Evolutionary conservation across 1,140 invertebrate species (phyloP).

Genomic region (Zaprionus gabonicus): DNA sequence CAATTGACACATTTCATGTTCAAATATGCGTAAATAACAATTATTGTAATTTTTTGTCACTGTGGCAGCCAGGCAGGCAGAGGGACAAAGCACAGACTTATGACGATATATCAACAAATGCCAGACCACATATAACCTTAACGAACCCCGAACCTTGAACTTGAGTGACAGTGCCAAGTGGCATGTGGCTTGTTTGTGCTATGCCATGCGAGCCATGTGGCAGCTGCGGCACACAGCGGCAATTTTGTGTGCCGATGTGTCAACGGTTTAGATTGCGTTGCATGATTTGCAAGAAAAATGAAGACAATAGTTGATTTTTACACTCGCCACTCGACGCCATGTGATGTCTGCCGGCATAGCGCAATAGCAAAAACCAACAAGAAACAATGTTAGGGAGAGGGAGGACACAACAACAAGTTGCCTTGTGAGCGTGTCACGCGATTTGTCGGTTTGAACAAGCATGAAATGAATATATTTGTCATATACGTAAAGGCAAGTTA

Average conservation of each 20-base stretch:
- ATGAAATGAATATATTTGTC: constrained; percentile 81
- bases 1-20: constrained; percentile 81
- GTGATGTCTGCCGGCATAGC: constrained; percentile 16
- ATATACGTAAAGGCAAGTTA: constrained; percentile 64
- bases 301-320: constrained; percentile 80
- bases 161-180: constrained; percentile 71
- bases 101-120: constrained; percentile 58
- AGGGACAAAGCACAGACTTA: constrained; percentile 71
- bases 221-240: constrained; percentile 40
- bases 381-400: not conserved
- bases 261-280: constrained; percentile 79
- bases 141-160: constrained; percentile 71
- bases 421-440: constrained; percentile 73
- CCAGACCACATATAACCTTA: constrained; percentile 63
- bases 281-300: constrained; percentile 82
- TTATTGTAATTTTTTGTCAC: constrained; percentile 72
- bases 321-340: constrained; percentile 56
- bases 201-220: constrained; percentile 39
- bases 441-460: constrained; percentile 74
- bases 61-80: constrained; percentile 34
- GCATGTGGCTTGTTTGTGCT: constrained; percentile 28
- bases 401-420: constrained; percentile 50
- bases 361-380: constrained; percentile 22
- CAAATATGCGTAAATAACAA: constrained; percentile 82
- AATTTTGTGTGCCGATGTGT: constrained; percentile 67